Conservation (phyloP, 1,140 invertebrate genomes). For the Diorhabda carinulata region DNA sequence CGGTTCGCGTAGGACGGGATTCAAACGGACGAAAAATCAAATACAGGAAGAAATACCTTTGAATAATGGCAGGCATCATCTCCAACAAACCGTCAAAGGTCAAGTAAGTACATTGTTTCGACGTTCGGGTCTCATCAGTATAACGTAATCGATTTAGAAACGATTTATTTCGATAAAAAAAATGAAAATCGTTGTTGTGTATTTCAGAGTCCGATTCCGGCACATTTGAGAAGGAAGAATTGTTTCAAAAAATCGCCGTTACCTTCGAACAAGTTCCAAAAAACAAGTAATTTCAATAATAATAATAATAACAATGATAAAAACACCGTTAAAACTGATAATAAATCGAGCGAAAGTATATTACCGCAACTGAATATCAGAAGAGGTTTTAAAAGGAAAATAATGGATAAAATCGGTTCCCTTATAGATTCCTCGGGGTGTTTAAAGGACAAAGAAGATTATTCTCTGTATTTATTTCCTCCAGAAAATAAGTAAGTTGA, state of each 20-base stretch:
- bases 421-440: slow-evolving; percentile 69
- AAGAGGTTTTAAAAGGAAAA: not conserved
- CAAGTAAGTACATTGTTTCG: not conserved
- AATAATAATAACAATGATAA: not conserved
- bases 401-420: not conserved
- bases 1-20: slow-evolving; percentile 24
- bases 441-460: slow-evolving; percentile 81
- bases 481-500: slow-evolving; percentile 70
- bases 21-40: slow-evolving; percentile 32
- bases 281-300: not conserved
- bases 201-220: not conserved
- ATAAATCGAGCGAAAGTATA: not conserved
- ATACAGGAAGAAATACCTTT: slow-evolving; percentile 53
- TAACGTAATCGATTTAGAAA: too few relatives aligned
- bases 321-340: not conserved
- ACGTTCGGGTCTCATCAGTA: not conserved
- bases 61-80: slow-evolving; percentile 66
- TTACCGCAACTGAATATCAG: not conserved
- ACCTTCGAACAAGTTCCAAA: not conserved
- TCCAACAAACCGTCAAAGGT: slow-evolving; percentile 67
- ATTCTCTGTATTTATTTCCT: slow-evolving; percentile 83
- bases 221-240: not conserved
- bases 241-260: not conserved
- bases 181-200: not conserved
- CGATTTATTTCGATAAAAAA: too few relatives aligned